A percentile compares a stretch with the other conserved stretches of the same genome.
Conservation (phyloP, 2,797 vertebrate genomes). For the Spinus olivaceus region DNA sequence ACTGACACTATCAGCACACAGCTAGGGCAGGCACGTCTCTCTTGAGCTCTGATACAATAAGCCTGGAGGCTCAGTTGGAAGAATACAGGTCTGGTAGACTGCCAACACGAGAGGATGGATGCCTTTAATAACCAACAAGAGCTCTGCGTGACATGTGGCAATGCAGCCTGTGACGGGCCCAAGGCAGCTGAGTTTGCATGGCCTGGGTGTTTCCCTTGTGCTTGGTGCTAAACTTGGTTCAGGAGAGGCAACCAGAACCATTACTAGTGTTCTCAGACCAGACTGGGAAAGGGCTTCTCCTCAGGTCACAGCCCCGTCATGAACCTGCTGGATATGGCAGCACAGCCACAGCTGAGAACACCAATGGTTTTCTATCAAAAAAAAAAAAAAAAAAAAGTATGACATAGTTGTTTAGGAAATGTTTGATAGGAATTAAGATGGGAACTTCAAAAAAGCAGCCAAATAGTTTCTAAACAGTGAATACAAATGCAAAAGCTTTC, state of each 20-base stretch:
- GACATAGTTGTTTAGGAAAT: neutral
- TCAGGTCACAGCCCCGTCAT: neutral
- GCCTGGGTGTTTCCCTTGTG: neutral
- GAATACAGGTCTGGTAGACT: neutral
- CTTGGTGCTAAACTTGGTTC: neutral
- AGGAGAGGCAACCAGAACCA: neutral
- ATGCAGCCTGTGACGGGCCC: fast-evolving
- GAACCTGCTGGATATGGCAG: neutral
- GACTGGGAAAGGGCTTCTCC: neutral
- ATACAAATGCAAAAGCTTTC: neutral
- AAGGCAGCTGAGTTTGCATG: fast-evolving
- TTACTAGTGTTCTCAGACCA: neutral
- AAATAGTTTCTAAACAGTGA: neutral
- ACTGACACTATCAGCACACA: neutral
- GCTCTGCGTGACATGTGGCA: neutral
- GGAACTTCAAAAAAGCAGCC: neutral
- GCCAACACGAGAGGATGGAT: neutral
- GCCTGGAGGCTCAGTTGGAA: neutral
- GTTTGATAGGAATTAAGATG: neutral
- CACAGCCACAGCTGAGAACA: neutral
- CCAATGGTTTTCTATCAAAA: neutral
- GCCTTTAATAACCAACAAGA: neutral
- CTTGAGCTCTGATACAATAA: neutral
- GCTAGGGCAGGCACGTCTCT: neutral
- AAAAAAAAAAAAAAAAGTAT: neutral